Conservation (phyloP, 2,888 invertebrate species). For the Nomada ruficornis region DNA sequence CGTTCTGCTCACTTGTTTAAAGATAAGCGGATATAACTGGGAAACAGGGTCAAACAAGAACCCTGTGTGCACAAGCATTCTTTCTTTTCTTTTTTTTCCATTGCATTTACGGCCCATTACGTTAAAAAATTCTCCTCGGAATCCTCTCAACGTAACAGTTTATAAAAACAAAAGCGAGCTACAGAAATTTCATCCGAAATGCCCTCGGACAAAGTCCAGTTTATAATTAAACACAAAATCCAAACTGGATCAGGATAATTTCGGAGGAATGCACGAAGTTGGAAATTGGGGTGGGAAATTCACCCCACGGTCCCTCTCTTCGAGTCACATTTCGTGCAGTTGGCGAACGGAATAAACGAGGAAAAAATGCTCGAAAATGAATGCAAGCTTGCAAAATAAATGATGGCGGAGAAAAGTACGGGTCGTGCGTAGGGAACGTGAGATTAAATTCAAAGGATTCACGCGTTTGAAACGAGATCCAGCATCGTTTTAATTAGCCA, state of each 20-base stretch:
- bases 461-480: too few species aligned
- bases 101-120: not conserved
- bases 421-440: not conserved
- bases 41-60: not conserved
- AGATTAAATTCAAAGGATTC: constrained; percentile 5
- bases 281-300: not conserved
- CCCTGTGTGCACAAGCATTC: too few species aligned
- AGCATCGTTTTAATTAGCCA: constrained; percentile 7
- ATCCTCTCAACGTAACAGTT: too few species aligned
- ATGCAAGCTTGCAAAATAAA: not conserved
- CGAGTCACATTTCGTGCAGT: not conserved
- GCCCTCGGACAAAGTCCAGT: not conserved
- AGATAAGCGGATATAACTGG: not conserved
- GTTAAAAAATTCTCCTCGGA: too few species aligned
- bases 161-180: too few species aligned
- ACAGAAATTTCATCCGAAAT: not conserved
- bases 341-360: not conserved
- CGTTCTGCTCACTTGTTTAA: not conserved
- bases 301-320: not conserved
- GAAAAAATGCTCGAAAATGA: not conserved
- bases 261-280: not conserved
- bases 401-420: not conserved
- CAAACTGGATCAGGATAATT: not conserved
- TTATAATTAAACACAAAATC: not conserved
- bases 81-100: too few species aligned